A percentile compares a stretch with the other conserved stretches of the same genome.
Conservation (phyloP, 2,888 invertebrate species). For the Gymnocheta viridis region DNA sequence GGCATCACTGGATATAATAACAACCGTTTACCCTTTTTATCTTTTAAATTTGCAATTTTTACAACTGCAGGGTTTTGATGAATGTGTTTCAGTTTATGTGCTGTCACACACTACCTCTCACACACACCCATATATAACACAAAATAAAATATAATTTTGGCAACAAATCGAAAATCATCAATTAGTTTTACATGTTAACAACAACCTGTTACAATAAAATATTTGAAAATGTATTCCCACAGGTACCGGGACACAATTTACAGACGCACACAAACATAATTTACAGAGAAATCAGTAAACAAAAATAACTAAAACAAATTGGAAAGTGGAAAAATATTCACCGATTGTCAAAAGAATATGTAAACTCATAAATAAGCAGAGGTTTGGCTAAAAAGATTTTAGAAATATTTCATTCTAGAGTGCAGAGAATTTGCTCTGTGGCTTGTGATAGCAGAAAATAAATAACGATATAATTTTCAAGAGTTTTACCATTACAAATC, state of each 20-base stretch:
- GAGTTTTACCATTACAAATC: too few species aligned
- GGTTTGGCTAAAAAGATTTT: neutral
- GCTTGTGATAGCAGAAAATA: too few species aligned
- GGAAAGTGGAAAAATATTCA: neutral
- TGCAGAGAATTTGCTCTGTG: too few species aligned
- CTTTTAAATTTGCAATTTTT: too few species aligned
- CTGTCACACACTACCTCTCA: neutral
- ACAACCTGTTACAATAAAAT: conserved; percentile 68
- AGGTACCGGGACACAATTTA: neutral
- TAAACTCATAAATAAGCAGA: conserved; percentile 74
- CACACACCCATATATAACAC: neutral
- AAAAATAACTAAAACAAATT: neutral
- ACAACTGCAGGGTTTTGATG: neutral
- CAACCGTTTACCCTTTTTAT: too few species aligned
- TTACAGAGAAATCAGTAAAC: neutral
- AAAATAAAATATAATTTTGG: conserved; percentile 2
- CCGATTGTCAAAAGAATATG: conserved; percentile 75
- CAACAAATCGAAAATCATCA: conserved; percentile 77
- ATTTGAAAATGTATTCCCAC: conserved; percentile 54
- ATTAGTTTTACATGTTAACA: conserved; percentile 74
- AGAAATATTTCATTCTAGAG: too few species aligned
- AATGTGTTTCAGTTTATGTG: neutral
- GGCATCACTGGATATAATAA: too few species aligned
- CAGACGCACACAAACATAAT: neutral
- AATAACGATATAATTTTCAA: too few species aligned